Evolutionary conservation across 2,797 vertebrate genomes (phyloP).

Genomic region (Tapirus indicus): DNA sequence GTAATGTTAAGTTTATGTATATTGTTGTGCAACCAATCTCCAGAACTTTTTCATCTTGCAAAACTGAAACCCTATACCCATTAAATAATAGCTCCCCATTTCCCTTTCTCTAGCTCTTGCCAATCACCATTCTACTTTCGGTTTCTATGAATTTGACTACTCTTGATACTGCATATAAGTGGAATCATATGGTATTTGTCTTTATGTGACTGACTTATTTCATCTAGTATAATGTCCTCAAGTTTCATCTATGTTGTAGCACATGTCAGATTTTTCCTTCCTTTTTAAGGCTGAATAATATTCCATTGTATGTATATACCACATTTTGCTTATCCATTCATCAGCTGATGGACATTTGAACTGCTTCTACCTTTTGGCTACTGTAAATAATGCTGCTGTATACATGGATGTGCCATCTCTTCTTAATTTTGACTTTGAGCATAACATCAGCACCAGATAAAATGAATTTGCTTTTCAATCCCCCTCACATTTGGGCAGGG

Average conservation of each 20-base stretch:
- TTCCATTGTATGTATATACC: neutral
- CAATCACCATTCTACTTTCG: neutral
- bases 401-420: neutral
- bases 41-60: neutral
- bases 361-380: neutral
- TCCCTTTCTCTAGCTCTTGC: neutral
- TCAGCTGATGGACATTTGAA: neutral
- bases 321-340: neutral
- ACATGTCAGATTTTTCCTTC: neutral
- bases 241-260: neutral
- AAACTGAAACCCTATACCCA: neutral
- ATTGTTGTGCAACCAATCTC: neutral
- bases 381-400: neutral
- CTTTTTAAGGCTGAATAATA: neutral
- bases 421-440: neutral
- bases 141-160: neutral
- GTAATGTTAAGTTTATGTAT: neutral
- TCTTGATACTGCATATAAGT: neutral
- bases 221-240: neutral
- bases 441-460: neutral
- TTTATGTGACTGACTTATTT: neutral
- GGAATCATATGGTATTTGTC: neutral
- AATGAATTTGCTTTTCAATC: neutral
- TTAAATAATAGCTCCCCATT: neutral
- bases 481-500: neutral